Conservation (phyloP, 2,113 vertebrate genomes). For the Clarias batrachus region DNA sequence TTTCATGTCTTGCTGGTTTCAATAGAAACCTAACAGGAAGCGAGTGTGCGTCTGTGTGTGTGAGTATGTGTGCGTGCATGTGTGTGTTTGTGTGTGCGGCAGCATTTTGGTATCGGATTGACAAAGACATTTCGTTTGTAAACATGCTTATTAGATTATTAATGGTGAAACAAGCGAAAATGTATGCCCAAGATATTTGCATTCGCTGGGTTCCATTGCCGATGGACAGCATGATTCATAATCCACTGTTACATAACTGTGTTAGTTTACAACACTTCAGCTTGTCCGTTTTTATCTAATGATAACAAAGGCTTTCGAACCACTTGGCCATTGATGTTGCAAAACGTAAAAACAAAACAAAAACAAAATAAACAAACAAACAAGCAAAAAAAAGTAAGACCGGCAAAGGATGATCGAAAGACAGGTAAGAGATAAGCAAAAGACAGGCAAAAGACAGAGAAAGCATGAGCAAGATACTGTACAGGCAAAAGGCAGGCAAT, state of each 20-base stretch:
- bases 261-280: not conserved
- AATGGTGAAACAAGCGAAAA: not conserved
- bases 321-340: no score
- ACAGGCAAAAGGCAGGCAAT: not conserved
- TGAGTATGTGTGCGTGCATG: not conserved
- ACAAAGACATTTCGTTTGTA: not conserved
- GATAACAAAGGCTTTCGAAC: not conserved
- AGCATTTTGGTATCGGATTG: not conserved
- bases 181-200: not conserved
- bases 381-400: not conserved
- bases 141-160: not conserved
- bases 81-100: not conserved
- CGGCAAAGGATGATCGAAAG: not conserved
- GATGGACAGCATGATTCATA: not conserved
- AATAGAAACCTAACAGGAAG: constrained; percentile 34
- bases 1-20: constrained; percentile 3
- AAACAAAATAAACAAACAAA: not conserved
- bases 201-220: not conserved
- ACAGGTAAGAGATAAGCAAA: not conserved
- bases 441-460: not conserved
- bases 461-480: no score
- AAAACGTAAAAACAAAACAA: not conserved
- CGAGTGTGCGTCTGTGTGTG: not conserved
- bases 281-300: not conserved
- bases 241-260: constrained; percentile 2